Conservation (phyloP, 2,797 vertebrate genomes). For the Hoplostethus atlanticus region DNA sequence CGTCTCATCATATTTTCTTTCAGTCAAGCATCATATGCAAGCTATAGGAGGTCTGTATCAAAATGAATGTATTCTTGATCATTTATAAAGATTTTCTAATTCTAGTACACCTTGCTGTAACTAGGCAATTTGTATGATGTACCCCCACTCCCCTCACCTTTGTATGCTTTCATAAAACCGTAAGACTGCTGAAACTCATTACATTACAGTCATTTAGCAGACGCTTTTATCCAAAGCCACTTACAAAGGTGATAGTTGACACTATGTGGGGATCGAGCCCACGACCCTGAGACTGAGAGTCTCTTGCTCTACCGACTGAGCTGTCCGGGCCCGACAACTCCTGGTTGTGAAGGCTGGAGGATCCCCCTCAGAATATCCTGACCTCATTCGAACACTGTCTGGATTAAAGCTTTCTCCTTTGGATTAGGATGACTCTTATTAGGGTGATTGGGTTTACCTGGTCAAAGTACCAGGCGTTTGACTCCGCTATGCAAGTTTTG, state of each 20-base stretch:
- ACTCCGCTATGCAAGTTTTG: slow-evolving; percentile 51
- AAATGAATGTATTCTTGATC: slow-evolving; percentile 18
- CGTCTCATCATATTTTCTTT: slow-evolving; percentile 18
- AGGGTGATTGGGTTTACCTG: slow-evolving; percentile 60
- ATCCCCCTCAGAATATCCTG: slow-evolving; percentile 72
- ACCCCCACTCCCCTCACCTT: background rate
- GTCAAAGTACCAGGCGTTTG: slow-evolving; percentile 59
- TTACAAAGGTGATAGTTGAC: too few species aligned
- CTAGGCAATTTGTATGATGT: slow-evolving; percentile 1
- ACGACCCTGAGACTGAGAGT: too few species aligned
- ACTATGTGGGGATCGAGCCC: too few species aligned
- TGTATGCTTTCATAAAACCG: background rate
- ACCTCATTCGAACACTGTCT: slow-evolving; percentile 74
- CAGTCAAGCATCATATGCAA: background rate
- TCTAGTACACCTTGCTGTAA: background rate
- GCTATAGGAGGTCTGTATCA: slow-evolving; percentile 10
- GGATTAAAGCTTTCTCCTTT: slow-evolving; percentile 72
- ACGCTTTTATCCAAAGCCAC: too few species aligned
- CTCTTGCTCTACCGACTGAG: too few species aligned
- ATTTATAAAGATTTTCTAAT: slow-evolving; percentile 6
- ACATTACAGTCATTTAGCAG: too few species aligned
- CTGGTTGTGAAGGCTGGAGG: slow-evolving; percentile 46
- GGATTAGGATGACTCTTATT: slow-evolving; percentile 69
- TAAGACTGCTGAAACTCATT: too few species aligned
- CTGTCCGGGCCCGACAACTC: slow-evolving; percentile 33